Percentiles rank a stretch among this genome's conserved stretches.
Conservation (phyloP, 1,140 invertebrate species). For the Philotrypesis tridentata region DNA sequence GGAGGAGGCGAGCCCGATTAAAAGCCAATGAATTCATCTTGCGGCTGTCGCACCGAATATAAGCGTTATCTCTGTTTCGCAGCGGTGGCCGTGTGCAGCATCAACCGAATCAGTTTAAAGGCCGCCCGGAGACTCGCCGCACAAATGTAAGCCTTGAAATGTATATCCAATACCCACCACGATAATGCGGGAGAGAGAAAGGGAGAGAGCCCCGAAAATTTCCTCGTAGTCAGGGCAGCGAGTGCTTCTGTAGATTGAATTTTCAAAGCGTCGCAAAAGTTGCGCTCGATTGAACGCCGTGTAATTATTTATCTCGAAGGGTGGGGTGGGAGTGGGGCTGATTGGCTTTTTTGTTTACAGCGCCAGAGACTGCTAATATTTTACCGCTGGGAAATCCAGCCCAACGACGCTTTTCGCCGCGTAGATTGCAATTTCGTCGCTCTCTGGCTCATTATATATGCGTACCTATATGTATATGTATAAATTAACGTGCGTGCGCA, state of each 20-base stretch:
- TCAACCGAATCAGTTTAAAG: constrained; percentile 61
- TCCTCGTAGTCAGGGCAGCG: too few relatives aligned
- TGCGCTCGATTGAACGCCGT: constrained; percentile 26
- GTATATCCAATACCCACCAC: too few relatives aligned
- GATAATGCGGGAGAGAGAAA: too few relatives aligned
- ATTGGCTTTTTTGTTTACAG: constrained; percentile 33
- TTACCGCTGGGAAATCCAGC: constrained; percentile 6
- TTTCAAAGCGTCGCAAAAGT: constrained; percentile 11
- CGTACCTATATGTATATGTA: too few relatives aligned
- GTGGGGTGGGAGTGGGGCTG: not conserved
- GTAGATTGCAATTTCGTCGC: constrained; percentile 6
- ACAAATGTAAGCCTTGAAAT: constrained; percentile 57
- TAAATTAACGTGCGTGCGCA: too few relatives aligned
- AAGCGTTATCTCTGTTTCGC: constrained; percentile 43
- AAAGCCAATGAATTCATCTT: too few relatives aligned
- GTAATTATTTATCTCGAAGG: not conserved
- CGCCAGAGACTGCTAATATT: not conserved
- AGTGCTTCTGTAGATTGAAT: constrained; percentile 34
- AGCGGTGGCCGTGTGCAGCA: constrained; percentile 60
- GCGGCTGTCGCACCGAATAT: too few relatives aligned
- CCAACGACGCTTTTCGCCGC: not conserved
- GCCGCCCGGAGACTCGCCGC: constrained; percentile 52
- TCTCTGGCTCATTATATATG: too few relatives aligned
- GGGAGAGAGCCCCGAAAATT: too few relatives aligned
- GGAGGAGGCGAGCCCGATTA: too few relatives aligned